phyloP scores from a whole-genome alignment of 2,113 vertebrate species.

The Bettongia penicillata region DNA sequence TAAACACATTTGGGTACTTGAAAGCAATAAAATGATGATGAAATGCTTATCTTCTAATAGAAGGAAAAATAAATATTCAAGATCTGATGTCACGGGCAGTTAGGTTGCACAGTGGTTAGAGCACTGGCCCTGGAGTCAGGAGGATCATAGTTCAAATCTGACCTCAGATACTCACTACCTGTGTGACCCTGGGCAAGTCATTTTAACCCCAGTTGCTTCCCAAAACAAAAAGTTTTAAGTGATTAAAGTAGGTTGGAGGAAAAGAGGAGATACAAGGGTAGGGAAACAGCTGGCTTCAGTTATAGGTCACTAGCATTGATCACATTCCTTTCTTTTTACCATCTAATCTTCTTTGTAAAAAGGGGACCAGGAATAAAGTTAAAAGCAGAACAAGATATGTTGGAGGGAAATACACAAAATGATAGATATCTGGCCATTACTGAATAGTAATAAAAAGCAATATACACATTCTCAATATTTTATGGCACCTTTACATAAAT shows the following conservation, averaged over 20 bases:
- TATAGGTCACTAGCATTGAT: not conserved
- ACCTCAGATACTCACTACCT: no score
- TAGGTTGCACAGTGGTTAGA: no score
- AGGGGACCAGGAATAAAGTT: not conserved
- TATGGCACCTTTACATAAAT: not conserved
- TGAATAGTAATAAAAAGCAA: not conserved
- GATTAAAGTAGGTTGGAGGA: not conserved
- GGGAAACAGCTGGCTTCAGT: not conserved
- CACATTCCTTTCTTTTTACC: not conserved
- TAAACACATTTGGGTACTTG: not conserved
- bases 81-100: not conserved
- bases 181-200: no score
- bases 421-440: not conserved
- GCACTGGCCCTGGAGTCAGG: no score
- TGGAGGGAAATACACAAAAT: not conserved
- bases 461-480: not conserved
- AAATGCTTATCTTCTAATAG: not conserved
- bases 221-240: not conserved
- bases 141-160: no score
- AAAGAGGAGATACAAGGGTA: not conserved
- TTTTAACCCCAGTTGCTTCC: no score
- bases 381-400: not conserved
- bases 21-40: not conserved
- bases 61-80: not conserved
- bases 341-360: not conserved